Evolutionary conservation across 2,113 vertebrate genomes (phyloP).

Genomic region (Siniperca knerii): DNA sequence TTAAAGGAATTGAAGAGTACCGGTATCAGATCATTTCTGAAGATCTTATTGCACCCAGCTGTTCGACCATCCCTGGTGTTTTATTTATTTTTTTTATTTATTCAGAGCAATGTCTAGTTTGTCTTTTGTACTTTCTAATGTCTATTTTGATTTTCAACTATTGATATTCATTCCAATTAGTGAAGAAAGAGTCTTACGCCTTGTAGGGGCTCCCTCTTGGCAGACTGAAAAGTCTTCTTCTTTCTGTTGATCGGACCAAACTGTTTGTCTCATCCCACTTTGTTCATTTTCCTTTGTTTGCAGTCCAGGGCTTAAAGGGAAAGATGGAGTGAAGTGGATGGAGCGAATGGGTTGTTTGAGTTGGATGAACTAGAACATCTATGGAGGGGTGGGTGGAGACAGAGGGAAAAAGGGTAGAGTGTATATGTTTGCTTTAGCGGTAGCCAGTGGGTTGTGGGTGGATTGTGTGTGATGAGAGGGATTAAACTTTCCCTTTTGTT

Average conservation of each 20-base stretch:
- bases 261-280: slow-evolving; percentile 8
- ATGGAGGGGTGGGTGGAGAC: not conserved
- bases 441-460: slow-evolving; percentile 11
- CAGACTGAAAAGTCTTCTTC: not conserved
- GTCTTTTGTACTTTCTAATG: slow-evolving; percentile 18
- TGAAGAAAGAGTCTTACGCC: not conserved
- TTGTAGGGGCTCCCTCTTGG: not conserved
- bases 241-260: slow-evolving; percentile 32
- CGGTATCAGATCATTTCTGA: slow-evolving; percentile 14
- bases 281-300: slow-evolving; percentile 39
- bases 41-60: slow-evolving; percentile 38
- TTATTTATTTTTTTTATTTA: slow-evolving; percentile 29
- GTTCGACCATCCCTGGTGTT: slow-evolving; percentile 21
- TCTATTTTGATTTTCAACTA: slow-evolving; percentile 5
- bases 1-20: slow-evolving; percentile 27
- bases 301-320: slow-evolving; percentile 13
- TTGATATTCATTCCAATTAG: not conserved
- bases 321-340: slow-evolving; percentile 20
- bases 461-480: slow-evolving; percentile 5
- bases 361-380: slow-evolving; percentile 9
- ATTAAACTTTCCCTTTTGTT: slow-evolving; percentile 39
- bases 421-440: slow-evolving; percentile 12
- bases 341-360: slow-evolving; percentile 27
- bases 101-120: not conserved
- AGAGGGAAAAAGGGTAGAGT: not conserved